Base-by-base conservation (phyloP, 2,113 vertebrate genomes). In the Paratilapia polleni region DNA sequence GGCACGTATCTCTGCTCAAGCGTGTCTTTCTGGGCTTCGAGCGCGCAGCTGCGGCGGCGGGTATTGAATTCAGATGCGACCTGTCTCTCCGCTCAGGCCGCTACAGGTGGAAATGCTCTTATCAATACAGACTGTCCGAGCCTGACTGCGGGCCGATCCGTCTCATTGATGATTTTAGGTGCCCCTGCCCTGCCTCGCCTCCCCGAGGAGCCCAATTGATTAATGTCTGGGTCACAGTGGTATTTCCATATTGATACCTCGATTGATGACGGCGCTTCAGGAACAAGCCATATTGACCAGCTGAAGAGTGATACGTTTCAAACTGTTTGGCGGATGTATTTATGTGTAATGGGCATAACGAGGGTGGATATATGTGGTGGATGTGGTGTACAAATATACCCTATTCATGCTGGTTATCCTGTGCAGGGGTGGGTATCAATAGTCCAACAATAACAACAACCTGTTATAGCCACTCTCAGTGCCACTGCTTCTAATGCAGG, bases 181-280 rank as follows among this genome's bases (percentile, higher is more conserved):
- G 86, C 87, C 88, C 91, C 82, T 79, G 52, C 81, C 91, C 91
- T 63, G 58, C 61, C 76, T 56, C 78, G 79, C 91, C 89, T 91
- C 94, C 95, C 90, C 57, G 82, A 92, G 93, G 92, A 89, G 77
- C 83, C 85, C 88, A 12, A 95, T 96, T 94, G 96, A 96, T 96
- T 92, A 91, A 93, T 93, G 94, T 95, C 93, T 95, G 94, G 94
- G 94, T 94, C 94, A 93, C 93, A 85, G 85, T 91, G 95, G 92
- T 94, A 93, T 95, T 96, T 96, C 93, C 90, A 94, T 96, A 96
- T 96, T 94, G 95, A 96, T 95, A 94, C 92, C 92, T 91, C 92
- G 92, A 96, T 96, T 95, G 95, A 96, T 96, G 95, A 95, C 91
- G 81, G 88, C 83, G 91, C 93, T 92, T 77, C 89, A 91, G 93